Evolutionary conservation across 2,888 invertebrate species (phyloP).

Genomic region (Tholera decimalis): DNA sequence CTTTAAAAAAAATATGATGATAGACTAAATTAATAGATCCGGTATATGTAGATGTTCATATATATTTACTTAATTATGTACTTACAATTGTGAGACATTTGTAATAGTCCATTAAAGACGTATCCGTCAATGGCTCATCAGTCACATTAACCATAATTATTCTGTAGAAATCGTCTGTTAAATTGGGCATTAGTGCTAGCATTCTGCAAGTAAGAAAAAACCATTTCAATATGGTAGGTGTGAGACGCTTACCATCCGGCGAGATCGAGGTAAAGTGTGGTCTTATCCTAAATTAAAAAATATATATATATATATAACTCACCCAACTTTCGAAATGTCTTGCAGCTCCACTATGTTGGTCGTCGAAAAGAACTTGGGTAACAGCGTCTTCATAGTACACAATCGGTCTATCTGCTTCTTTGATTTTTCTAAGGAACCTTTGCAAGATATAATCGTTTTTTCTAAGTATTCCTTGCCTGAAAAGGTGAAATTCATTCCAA

Average conservation of each 20-base stretch:
- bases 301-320: too few relatives aligned
- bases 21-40: too few relatives aligned
- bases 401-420: slow-evolving; percentile 70
- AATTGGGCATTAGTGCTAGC: slow-evolving; percentile 54
- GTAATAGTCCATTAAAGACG: slow-evolving; percentile 37
- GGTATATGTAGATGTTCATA: too few relatives aligned
- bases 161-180: slow-evolving; percentile 67
- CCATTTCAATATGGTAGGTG: too few relatives aligned
- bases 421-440: slow-evolving; percentile 74
- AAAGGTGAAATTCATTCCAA: slow-evolving; percentile 19
- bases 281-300: too few relatives aligned
- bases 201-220: too few relatives aligned
- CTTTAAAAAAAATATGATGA: too few relatives aligned
- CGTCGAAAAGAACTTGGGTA: slow-evolving; percentile 50
- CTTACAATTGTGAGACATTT: slow-evolving; percentile 57
- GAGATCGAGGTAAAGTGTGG: too few relatives aligned
- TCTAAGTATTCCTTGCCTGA: slow-evolving; percentile 63
- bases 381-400: slow-evolving; percentile 59
- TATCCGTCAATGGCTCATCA: slow-evolving; percentile 33
- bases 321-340: slow-evolving; percentile 20
- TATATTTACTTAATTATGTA: not conserved
- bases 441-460: slow-evolving; percentile 61
- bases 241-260: too few relatives aligned
- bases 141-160: slow-evolving; percentile 33
- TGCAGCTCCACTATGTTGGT: slow-evolving; percentile 33